Base-by-base conservation (phyloP, 2,797 vertebrate species). In the Coilia nasus region DNA sequence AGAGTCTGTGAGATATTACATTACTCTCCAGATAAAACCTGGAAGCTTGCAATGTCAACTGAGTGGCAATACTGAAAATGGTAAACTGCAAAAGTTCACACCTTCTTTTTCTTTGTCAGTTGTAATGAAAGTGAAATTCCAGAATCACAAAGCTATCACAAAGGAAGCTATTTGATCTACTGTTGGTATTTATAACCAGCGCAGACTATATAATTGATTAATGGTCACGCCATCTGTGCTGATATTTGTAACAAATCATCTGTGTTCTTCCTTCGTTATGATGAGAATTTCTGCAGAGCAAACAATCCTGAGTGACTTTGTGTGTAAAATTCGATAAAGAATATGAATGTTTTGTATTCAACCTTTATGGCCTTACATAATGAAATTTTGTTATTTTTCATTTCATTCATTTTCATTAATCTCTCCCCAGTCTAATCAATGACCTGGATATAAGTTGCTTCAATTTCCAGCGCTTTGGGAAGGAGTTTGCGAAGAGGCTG, bases 391-490 rank as follows among this genome's bases (percentile, higher is more conserved):
- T 57, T 2, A 14, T 41, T 7, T 41, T 59, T 19, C 25, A 12
- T 83, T 56, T 14, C 56, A 28, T n/a, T n/a, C n/a, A 9, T 41
- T 11, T 31, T 47, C 23, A 1, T 60, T 23, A 12, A 67, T 86
- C 47, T 86, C 5, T 3, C n/a, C 3, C 44, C 91, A 97, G 96
- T 87, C 91, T 97, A 84, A 96, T 97, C 85, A 97, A 96, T 0
- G 96, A 97, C 89, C 93, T 97, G 41, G 96, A 97, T 25, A 95
- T 97, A 89, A 95, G 94, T 19, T 96, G 96, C 83, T 97, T 97
- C 89, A 96, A 95, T 89, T 97, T 96, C 88, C 93, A 92, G 83
- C 90, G 5, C 89, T 97, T 96, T 81, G 96, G 96, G 6, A 97
- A 97, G 81, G 93, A 95, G 0, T 95, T 97, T 85, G 93, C 95